Evolutionary conservation across 2,797 vertebrate genomes (phyloP), one percentile per base, ranked within the genome.

Genomic region (Clarias fuscus): DNA sequence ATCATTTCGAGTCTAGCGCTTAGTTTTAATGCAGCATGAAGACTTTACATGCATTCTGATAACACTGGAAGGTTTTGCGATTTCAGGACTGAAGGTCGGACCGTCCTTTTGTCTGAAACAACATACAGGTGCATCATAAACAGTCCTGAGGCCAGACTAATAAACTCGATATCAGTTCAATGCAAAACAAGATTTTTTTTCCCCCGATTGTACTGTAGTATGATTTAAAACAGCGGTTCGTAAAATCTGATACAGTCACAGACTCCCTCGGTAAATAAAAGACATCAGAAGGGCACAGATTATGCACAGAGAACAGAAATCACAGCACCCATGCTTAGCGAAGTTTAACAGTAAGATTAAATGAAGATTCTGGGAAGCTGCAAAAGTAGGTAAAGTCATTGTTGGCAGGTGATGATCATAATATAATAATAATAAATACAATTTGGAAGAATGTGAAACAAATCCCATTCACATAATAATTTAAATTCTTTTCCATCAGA

Each of bases 31-130:
- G 40, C 59, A 43, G 37, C 30, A 33, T 62, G 27, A 59, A 62
- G 77, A 22, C 77, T 59, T 79, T 30, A 14, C 67, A 71, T 83
- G 67, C 81, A 71, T 59, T 40, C 18, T 83, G 81, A 71, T 83
- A 83, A 83, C 48, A 59, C 20, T 59, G 18, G 81, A 83, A 24
- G 27, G 13, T 37, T 71, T 82, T 5, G 40, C 62, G 53, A 67
- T 53, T 53, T 82, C n/a, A 30, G 18, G n/a, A 18, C 24, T 53
- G 62, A 82, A 67, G 79, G 79, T 65, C 17, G 59, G 18, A 8
- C 37, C 59, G 48, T 71, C 81, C 81, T 71, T 58, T 37, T 48
- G 48, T 59, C 48, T 58, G 6, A 83, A 71, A 71, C 13, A 83
- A 59, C 48, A 71, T 71, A 71, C 24, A 83, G 65, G 65, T 20